Percentiles rank a stretch among this genome's conserved stretches.
Conservation (phyloP, 2,888 invertebrate genomes). For the Pollenia angustigena region DNA sequence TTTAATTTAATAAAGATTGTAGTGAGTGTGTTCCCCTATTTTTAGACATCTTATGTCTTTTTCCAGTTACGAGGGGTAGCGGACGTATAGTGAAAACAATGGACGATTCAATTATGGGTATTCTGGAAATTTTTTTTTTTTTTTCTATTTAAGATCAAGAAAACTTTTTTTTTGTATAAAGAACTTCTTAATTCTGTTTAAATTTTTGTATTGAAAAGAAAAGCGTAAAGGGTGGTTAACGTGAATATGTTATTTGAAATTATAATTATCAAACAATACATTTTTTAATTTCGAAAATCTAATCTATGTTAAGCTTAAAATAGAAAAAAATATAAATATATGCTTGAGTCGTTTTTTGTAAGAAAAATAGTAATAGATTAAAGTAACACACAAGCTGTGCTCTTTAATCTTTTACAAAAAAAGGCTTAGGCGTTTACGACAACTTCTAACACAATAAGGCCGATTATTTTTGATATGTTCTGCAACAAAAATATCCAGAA, state of each 20-base stretch:
- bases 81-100: neutral
- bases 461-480: too few relatives aligned
- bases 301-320: too few relatives aligned
- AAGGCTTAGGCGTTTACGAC: too few relatives aligned
- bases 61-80: neutral
- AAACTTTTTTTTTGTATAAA: conserved; percentile 33
- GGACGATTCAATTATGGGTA: neutral
- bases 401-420: too few relatives aligned
- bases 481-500: too few relatives aligned
- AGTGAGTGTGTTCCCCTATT: neutral
- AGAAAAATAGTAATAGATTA: too few relatives aligned
- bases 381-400: too few relatives aligned
- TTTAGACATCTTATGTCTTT: neutral
- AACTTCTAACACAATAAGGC: too few relatives aligned
- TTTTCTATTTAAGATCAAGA: neutral
- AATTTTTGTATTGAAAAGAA: neutral
- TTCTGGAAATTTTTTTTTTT: neutral
- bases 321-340: too few relatives aligned
- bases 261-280: neutral
- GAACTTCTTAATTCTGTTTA: conserved; percentile 45
- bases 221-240: neutral
- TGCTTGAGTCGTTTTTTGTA: too few relatives aligned
- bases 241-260: neutral
- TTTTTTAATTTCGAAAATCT: too few relatives aligned
- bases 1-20: neutral